Percentiles rank a stretch among this genome's conserved stretches.
These are phyloP conservation scores for Sthenelais limicola DNA, from an alignment of 2,888 invertebrate species.

Conservation along the genomic window DNA sequence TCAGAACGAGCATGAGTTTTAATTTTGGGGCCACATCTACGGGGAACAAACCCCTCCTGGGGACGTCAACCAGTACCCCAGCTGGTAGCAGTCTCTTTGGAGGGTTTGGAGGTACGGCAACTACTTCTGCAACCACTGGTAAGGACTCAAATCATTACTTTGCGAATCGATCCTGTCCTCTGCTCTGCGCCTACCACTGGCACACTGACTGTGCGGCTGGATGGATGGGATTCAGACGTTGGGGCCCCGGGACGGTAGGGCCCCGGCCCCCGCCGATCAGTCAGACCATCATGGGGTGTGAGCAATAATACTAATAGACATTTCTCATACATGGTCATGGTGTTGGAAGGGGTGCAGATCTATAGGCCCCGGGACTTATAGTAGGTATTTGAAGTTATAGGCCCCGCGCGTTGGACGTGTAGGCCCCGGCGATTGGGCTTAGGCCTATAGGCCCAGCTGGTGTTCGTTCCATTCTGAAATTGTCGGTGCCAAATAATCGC, in stretches of 20 bases:
- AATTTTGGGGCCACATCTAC: constrained; percentile 23
- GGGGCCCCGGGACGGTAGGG: constrained; percentile 32
- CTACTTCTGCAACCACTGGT: neutral
- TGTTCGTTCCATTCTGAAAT: too few relatives aligned
- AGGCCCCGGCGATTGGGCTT: too few relatives aligned
- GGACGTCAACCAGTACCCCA: constrained; percentile 15
- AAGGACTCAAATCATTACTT: neutral
- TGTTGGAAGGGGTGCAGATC: too few relatives aligned
- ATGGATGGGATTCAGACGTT: constrained; percentile 35
- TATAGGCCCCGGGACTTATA: too few relatives aligned
- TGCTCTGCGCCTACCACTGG: constrained; percentile 15
- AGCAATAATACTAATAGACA: constrained; percentile 10
- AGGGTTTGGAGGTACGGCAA: constrained; percentile 24
- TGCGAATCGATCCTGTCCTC: constrained; percentile 21
- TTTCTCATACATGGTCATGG: too few relatives aligned
- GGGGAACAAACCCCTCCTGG: constrained; percentile 23
- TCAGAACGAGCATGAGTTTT: constrained; percentile 19
- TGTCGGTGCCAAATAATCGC: too few relatives aligned
- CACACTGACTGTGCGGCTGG: neutral
- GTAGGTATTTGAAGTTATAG: too few relatives aligned
- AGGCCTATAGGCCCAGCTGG: too few relatives aligned
- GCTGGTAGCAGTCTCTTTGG: constrained; percentile 9
- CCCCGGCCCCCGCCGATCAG: constrained; percentile 40
- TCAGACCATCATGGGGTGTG: constrained; percentile 12
- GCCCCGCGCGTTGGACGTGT: too few relatives aligned